Evolutionary conservation across 2,113 vertebrate genomes (phyloP), one percentile per base, ranked within the genome.

Genomic region (Mellivora capensis): DNA sequence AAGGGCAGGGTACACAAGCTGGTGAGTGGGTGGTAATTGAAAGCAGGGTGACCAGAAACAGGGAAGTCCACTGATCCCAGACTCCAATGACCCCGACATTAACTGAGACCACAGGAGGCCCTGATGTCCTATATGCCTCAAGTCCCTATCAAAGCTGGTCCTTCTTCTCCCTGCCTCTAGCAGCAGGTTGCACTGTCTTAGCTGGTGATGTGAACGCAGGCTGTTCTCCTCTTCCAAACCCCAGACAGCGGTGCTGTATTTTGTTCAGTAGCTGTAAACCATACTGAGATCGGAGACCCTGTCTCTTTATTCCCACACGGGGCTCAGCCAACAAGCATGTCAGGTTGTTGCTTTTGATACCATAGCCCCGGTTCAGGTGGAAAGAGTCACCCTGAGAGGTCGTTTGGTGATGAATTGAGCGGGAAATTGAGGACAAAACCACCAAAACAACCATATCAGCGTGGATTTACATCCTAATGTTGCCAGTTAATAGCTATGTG

Each of bases 71-170:
- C 15, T 11, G 52, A 7, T 72, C 64, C 20, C 20, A 9, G 25
- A 61, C 37, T 49, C 74, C 83, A 72, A 27, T 1, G 47, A 76
- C 20, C 61, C 44, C 17, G 14, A 21, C n/a, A 2, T 4, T 20
- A 39, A 76, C 3, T 34, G 67, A 69, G 44, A 54, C 4, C 13
- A 7, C 7, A 25, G 17, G 34, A 27, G 27, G 20, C 44, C 7
- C 2, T 4, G 0, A 2, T 49, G 52, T 34, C 1, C 64, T 4
- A 1, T 1, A 0, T 4, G 4, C 4, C 59, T 23, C 27, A 7
- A 10, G 29, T 12, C 27, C 6, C 3, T 27, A 0, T 29, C 9
- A 37, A 31, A 42, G 42, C 27, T 4, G 1, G 25, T 0, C 4
- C 25, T 54, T 34, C 76, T 67, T 15, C 20, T 31, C 3, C 0